Evolutionary conservation across 1,140 invertebrate species (phyloP), one percentile per base, ranked within the genome.

Genomic region (Sitodiplosis mosellana): DNA sequence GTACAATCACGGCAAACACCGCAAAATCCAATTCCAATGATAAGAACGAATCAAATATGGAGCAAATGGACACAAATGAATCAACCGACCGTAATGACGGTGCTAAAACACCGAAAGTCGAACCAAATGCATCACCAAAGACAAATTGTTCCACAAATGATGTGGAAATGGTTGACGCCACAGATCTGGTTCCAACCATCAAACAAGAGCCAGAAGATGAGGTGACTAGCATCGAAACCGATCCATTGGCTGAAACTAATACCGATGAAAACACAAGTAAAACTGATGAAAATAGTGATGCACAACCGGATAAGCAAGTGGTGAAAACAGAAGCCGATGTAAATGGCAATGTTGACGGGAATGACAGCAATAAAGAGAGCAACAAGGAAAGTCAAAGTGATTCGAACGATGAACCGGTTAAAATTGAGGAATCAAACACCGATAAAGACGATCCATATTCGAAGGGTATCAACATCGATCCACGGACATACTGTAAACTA

Each of bases 401-500:
- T 10, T 5, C 27, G 4, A 27, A 27, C 27, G 27, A 43, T 1
- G 51, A 47, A 22, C 22, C 55, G 2, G 46, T 59, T 42, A 56
- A 59, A 33, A 12, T 20, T 12, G 18, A 17, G 19, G 41, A 49
- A 54, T 50, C 53, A 54, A 5, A 49, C 57, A 12, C 53, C 49
- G 3, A 43, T 46, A 5, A 45, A 58, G 14, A 58, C 57, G 50
- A 50, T 53, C 45, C 55, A 37, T 40, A 57, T n/a, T 47, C 58
- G 2, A 36, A 47, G 7, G 52, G 54, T 45, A 83, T 83, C 46
- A 79, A 77, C 54, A 83, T 92, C 46, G 85, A 92, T 66, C 80
- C 86, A 0, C 86, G 87, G 62, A 88, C 88, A 11, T 93, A 86
- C 61, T 92, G 88, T 56, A 91, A 91, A 69, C 67, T 96, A 21